A percentile compares a stretch with the other conserved stretches of the same genome.
phyloP scores from a whole-genome alignment of 2,113 vertebrate genomes.

The Hiodon tergisus region DNA sequence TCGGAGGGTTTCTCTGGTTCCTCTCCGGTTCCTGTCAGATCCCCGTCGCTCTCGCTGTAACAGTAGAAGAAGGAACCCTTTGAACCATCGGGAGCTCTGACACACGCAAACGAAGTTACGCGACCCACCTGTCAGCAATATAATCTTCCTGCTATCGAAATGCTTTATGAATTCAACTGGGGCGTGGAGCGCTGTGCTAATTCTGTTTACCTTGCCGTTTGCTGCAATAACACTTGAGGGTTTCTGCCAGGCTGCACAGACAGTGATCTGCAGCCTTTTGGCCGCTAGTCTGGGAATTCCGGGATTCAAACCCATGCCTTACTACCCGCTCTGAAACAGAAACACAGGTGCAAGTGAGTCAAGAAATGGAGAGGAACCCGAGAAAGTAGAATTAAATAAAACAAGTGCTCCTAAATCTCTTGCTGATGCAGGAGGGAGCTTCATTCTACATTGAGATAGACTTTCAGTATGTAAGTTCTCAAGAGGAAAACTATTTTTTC shows the following conservation, averaged over 20 bases:
- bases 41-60: constrained; percentile 16
- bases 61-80: constrained; percentile 6
- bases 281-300: not conserved
- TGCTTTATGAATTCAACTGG: not conserved
- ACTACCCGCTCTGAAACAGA: constrained; percentile 46
- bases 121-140: constrained; percentile 50
- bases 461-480: not conserved
- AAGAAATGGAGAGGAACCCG: constrained; percentile 53
- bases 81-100: constrained; percentile 21
- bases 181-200: not conserved
- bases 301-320: constrained; percentile 31
- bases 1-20: not conserved
- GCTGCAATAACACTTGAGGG: not conserved
- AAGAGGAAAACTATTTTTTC: not conserved
- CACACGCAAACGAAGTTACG: constrained; percentile 49
- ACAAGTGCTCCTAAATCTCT: constrained; percentile 49
- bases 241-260: not conserved
- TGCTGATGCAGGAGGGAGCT: constrained; percentile 29
- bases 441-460: constrained; percentile 30
- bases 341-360: constrained; percentile 56
- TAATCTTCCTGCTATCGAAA: constrained; percentile 33
- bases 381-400: constrained; percentile 61
- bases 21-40: not conserved
- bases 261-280: not conserved
- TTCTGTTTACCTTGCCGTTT: not conserved